Evolutionary conservation across 2,797 vertebrate genomes (phyloP).

Genomic region (Microctenopoma steveboyesi): DNA sequence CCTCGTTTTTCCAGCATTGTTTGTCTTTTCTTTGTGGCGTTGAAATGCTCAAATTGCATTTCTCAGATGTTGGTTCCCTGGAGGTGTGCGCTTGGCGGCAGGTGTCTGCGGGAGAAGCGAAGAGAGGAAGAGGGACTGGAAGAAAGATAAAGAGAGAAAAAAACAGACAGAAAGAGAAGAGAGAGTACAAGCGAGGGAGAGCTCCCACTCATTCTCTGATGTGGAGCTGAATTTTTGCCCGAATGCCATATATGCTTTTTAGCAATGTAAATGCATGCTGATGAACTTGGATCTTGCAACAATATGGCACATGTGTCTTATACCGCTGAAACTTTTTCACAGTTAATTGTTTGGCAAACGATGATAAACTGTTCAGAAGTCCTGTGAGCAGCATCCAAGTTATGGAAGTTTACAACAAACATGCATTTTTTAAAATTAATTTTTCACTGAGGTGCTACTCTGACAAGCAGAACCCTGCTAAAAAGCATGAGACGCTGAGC

Average conservation of each 20-base stretch:
- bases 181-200: constrained; percentile 23
- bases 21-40: constrained; percentile 82
- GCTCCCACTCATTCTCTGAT: constrained; percentile 75
- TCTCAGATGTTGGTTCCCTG: constrained; percentile 82
- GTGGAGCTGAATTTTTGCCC: constrained; percentile 69
- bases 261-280: constrained; percentile 98
- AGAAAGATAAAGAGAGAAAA: constrained; percentile 53
- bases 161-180: constrained; percentile 22
- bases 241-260: constrained; percentile 90
- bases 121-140: constrained; percentile 59
- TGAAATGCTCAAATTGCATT: constrained; percentile 84
- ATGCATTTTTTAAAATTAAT: constrained; percentile 40
- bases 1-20: constrained; percentile 78
- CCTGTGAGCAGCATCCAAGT: constrained; percentile 68
- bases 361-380: constrained; percentile 75
- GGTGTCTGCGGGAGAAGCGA: constrained; percentile 78
- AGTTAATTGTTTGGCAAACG: constrained; percentile 88
- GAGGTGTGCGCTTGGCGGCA: constrained; percentile 81
- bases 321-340: constrained; percentile 87
- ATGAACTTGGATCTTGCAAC: constrained; percentile 90
- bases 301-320: constrained; percentile 89
- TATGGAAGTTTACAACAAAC: constrained; percentile 70
- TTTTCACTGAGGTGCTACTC: constrained; percentile 11
- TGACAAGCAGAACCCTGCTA: constrained; percentile 23
- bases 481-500: constrained; percentile 24